Evolutionary conservation across 2,888 invertebrate genomes (phyloP), one percentile per base, ranked within the genome.

Genomic region (Sclerodermus sp.): DNA sequence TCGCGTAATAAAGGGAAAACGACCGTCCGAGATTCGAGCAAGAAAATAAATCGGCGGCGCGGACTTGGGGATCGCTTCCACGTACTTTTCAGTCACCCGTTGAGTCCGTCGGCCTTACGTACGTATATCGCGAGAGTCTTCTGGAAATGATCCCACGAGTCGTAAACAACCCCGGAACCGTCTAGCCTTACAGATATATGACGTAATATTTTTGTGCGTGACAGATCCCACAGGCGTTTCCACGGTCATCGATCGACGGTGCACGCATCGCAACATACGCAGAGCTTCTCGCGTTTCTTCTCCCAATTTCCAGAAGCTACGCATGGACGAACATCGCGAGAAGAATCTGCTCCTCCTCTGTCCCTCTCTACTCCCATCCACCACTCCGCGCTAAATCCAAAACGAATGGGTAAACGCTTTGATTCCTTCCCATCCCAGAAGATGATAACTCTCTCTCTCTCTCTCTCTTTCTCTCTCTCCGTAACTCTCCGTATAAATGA

Each of bases 131-230:
- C 64, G 23, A 23, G 23, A 65, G 66, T 70, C 71, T 71, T 68
- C 68, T 71, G 67, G 70, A 71, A 71, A 71, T 68, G 70, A 71
- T 68, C 68, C 72, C 66, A 59, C 63, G 55, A 70, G 70, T 67
- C 71, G 70, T 71, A 71, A 71, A 70, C 72, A 71, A 70, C 65
- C 64, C 63, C 47, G 65, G 64, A 67, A 58, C 66, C 64, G 71
- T 72, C 72, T 70, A 56, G 62, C 62, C 61, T 58, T 56, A 47
- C 61, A 64, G 64, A 71, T 71, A 72, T 71, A 71, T 71, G 71
- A 71, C 63, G 70, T 68, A 64, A 68, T 71, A 72, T 71, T 70
- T 72, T 71, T 67, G 70, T 71, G 70, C 70, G 66, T 72, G 72
- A 71, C 72, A 70, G 72, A 68, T 67, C 68, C 68, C 58, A 56